Conservation (phyloP, 2,888 invertebrate species). For the Phorcus lineatus region DNA sequence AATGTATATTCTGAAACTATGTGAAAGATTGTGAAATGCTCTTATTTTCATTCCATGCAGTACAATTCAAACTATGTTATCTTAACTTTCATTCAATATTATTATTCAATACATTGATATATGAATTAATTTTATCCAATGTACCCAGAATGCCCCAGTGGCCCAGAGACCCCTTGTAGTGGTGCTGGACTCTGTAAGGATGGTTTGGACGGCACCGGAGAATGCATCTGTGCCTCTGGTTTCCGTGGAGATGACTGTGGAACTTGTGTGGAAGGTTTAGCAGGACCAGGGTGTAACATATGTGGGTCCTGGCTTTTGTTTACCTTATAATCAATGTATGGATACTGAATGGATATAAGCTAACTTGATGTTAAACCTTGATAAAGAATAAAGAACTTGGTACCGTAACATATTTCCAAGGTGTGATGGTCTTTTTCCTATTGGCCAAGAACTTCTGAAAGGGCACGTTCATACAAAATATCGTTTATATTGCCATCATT, state of each 20-base stretch:
- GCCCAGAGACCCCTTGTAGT: slow-evolving; percentile 41
- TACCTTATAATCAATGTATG: no score
- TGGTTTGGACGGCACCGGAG: slow-evolving; percentile 40
- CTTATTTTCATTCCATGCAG: not conserved
- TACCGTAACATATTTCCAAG: no score
- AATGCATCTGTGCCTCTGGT: slow-evolving; percentile 45
- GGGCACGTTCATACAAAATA: no score
- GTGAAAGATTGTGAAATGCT: not conserved
- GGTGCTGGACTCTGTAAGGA: slow-evolving; percentile 39
- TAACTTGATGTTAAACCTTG: no score
- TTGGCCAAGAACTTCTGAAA: no score
- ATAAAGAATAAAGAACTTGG: no score
- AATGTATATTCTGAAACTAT: no score
- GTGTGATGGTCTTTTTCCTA: no score
- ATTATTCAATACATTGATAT: not conserved
- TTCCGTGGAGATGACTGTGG: slow-evolving; percentile 52
- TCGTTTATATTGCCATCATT: no score
- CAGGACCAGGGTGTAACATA: slow-evolving; percentile 50
- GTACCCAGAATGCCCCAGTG: slow-evolving; percentile 50
- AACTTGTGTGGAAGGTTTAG: slow-evolving; percentile 47
- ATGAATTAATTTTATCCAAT: not conserved
- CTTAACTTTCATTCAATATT: not conserved
- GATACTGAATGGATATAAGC: no score
- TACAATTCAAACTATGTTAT: not conserved
- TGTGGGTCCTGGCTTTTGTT: slow-evolving; percentile 39